Evolutionary conservation across 2,113 vertebrate genomes (phyloP).

Genomic region (Rhinichthys klamathensis): DNA sequence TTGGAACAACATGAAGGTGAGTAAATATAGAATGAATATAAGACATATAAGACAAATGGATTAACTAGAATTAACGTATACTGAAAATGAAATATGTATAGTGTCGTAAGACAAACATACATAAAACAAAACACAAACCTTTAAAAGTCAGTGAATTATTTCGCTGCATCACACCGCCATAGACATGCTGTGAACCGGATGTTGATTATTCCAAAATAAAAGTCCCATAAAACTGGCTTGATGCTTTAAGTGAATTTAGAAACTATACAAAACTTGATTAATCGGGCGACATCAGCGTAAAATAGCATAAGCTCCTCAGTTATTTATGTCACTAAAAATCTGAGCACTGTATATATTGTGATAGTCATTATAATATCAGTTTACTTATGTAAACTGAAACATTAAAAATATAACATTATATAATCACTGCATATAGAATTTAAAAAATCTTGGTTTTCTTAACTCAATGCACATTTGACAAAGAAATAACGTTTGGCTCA

Average conservation of each 20-base stretch:
- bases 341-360: not conserved
- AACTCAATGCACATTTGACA: not conserved
- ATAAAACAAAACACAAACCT: slow-evolving; percentile 6
- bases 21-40: not conserved
- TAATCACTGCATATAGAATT: not conserved
- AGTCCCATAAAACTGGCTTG: not conserved
- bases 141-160: not conserved
- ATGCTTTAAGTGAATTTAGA: not conserved
- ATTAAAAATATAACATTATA: not conserved
- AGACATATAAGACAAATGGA: not conserved
- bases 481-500: not conserved
- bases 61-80: not conserved
- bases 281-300: not conserved
- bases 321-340: not conserved
- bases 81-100: not conserved
- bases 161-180: not conserved
- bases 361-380: not conserved
- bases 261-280: not conserved
- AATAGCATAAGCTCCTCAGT: not conserved
- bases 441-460: not conserved
- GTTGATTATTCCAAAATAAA: slow-evolving; percentile 40
- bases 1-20: not conserved
- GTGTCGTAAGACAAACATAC: not conserved
- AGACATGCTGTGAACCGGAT: slow-evolving; percentile 4
- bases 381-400: not conserved